Conservation (phyloP, 2,113 vertebrate species). For the Chlorodrepanis virens region DNA sequence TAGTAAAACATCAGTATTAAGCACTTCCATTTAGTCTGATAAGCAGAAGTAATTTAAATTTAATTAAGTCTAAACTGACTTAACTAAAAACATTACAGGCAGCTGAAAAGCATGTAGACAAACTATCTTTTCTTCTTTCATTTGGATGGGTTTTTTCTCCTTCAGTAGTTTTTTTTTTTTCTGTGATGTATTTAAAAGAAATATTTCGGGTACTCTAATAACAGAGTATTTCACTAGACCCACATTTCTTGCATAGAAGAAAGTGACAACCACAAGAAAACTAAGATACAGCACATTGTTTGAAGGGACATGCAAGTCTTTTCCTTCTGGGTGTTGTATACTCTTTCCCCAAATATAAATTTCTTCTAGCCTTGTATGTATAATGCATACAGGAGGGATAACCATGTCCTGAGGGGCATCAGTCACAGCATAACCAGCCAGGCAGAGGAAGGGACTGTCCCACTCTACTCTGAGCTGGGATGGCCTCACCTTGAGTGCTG, state of each 20-base stretch:
- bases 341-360: not conserved
- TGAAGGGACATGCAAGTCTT: not conserved
- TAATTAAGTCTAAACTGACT: not conserved
- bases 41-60: constrained; percentile 16
- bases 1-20: not conserved
- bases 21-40: not conserved
- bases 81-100: not conserved
- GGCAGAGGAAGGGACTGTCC: not conserved
- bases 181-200: not conserved
- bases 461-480: fast-evolving
- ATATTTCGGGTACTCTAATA: not conserved
- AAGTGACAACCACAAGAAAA: not conserved
- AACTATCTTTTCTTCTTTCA: not conserved
- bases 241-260: not conserved
- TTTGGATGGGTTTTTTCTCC: not conserved
- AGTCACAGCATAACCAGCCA: fast-evolving
- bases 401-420: fast-evolving
- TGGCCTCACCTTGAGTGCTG: fast-evolving
- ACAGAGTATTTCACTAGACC: not conserved
- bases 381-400: not conserved
- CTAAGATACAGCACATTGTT: not conserved
- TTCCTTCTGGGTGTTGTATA: not conserved
- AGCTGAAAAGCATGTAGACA: not conserved
- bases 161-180: not conserved
- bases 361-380: not conserved